Conservation (phyloP, 2,113 vertebrate genomes). For the Thamnaconus septentrionalis region DNA sequence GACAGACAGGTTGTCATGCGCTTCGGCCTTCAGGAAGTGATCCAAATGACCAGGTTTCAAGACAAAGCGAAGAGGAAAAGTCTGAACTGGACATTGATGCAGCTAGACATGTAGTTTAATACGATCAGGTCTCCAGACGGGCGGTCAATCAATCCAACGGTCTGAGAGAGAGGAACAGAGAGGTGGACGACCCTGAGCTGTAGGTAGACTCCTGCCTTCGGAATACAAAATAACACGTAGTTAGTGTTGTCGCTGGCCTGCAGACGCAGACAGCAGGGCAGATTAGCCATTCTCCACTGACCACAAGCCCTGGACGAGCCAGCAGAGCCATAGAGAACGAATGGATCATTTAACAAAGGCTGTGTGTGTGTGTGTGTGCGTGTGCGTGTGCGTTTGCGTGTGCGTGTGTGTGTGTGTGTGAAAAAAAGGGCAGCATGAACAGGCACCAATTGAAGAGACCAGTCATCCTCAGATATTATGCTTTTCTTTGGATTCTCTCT, state of each 20-base stretch:
- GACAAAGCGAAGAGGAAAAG: slow-evolving; percentile 9
- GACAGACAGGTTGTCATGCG: slow-evolving; percentile 20
- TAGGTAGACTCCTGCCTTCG: slow-evolving; percentile 13
- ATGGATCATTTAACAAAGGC: slow-evolving; percentile 52
- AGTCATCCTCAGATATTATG: slow-evolving; percentile 16
- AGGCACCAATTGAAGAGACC: slow-evolving; percentile 37
- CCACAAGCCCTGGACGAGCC: slow-evolving; percentile 25
- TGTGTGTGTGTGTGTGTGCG: neutral
- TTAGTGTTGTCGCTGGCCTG: slow-evolving; percentile 14
- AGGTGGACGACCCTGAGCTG: slow-evolving; percentile 7
- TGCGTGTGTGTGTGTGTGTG: slow-evolving; percentile 1
- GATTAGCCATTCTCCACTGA: slow-evolving; percentile 37
- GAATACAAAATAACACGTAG: slow-evolving; percentile 50
- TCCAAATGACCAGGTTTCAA: slow-evolving; percentile 14
- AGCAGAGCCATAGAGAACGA: slow-evolving; percentile 25
- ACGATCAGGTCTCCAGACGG: slow-evolving; percentile 22
- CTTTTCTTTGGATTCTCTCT: slow-evolving; percentile 26
- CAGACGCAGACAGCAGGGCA: slow-evolving; percentile 37
- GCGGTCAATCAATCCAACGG: slow-evolving; percentile 25
- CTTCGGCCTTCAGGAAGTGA: slow-evolving; percentile 12
- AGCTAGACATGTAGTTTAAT: slow-evolving; percentile 14
- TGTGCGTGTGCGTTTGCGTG: slow-evolving; percentile 1
- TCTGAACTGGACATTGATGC: slow-evolving; percentile 32
- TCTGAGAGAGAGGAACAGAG: slow-evolving; percentile 9
- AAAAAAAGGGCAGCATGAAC: slow-evolving; percentile 31